These are phyloP conservation scores for Meandrusa payeni DNA, from an alignment of 2,888 invertebrate species.

Conservation along the genomic window DNA sequence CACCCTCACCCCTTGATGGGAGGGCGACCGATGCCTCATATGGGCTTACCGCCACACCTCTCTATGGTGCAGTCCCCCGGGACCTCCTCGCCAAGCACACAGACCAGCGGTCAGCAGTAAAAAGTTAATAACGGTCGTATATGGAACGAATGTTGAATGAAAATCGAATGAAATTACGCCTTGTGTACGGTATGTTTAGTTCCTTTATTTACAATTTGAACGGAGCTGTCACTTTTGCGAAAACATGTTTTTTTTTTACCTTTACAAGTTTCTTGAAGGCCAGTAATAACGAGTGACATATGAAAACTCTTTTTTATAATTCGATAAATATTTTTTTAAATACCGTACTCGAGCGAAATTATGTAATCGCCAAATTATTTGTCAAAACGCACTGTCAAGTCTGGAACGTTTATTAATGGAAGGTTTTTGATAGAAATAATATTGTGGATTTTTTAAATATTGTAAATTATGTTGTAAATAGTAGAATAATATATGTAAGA, in stretches of 20 bases:
- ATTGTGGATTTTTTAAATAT: slow-evolving; percentile 26
- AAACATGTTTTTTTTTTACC: too few relatives aligned
- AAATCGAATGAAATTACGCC: neutral
- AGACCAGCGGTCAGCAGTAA: slow-evolving; percentile 49
- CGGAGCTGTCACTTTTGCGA: neutral
- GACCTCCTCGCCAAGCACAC: slow-evolving; percentile 64
- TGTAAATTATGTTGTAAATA: slow-evolving; percentile 41
- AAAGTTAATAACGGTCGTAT: slow-evolving; percentile 9
- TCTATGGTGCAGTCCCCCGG: slow-evolving; percentile 71
- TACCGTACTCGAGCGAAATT: neutral
- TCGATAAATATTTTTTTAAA: too few relatives aligned
- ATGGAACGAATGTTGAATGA: slow-evolving; percentile 5
- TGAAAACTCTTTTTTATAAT: neutral
- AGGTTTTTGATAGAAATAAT: slow-evolving; percentile 27
- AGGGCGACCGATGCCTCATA: slow-evolving; percentile 66
- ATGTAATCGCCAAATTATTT: slow-evolving; percentile 15
- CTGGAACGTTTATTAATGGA: slow-evolving; percentile 3
- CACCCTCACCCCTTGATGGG: slow-evolving; percentile 82
- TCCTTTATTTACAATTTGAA: slow-evolving; percentile 3
- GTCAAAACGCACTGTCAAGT: slow-evolving; percentile 17
- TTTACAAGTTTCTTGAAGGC: slow-evolving; percentile 3
- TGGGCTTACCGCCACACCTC: slow-evolving; percentile 69
- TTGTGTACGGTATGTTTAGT: slow-evolving; percentile 21
- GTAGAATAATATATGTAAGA: slow-evolving; percentile 29
- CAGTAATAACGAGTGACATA: slow-evolving; percentile 1